phyloP scores from a whole-genome alignment of 1,140 invertebrate species.

The Brachionus paranguensis region DNA sequence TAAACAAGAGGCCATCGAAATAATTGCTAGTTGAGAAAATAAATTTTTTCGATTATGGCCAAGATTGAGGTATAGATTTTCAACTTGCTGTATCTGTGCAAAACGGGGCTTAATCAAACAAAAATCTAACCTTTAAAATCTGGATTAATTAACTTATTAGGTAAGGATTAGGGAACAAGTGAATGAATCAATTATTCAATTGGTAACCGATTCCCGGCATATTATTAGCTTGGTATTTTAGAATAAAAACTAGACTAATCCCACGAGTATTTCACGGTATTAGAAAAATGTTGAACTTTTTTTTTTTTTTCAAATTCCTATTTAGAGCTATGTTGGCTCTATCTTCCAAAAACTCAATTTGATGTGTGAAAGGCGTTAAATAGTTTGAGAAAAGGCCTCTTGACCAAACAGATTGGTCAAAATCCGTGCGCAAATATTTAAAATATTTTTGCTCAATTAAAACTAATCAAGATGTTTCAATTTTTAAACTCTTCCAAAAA shows the following conservation, averaged over 20 bases:
- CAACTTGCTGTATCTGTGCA: not conserved
- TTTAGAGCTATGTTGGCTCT: not conserved
- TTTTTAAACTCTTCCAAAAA: not conserved
- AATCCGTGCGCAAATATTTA: not conserved
- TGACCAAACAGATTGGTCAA: not conserved
- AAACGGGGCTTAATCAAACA: not conserved
- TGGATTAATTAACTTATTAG: constrained; percentile 34
- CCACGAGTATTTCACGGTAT: not conserved
- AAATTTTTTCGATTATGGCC: not conserved
- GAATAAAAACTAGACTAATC: constrained; percentile 20
- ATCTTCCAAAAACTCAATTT: not conserved
- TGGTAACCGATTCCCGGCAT: not conserved
- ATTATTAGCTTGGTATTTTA: constrained; percentile 16
- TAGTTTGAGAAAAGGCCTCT: not conserved
- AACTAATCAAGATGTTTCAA: not conserved
- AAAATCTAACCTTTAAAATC: not conserved
- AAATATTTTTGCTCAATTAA: not conserved
- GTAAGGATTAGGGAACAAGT: constrained; percentile 28
- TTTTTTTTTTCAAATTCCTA: not conserved
- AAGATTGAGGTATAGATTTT: not conserved
- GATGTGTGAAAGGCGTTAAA: not conserved
- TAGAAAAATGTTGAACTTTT: constrained; percentile 18
- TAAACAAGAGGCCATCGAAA: not conserved
- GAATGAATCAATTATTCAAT: constrained; percentile 18
- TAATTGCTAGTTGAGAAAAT: not conserved